Base-by-base conservation (phyloP, 1,140 invertebrate species). In the Colletes gigas region DNA sequence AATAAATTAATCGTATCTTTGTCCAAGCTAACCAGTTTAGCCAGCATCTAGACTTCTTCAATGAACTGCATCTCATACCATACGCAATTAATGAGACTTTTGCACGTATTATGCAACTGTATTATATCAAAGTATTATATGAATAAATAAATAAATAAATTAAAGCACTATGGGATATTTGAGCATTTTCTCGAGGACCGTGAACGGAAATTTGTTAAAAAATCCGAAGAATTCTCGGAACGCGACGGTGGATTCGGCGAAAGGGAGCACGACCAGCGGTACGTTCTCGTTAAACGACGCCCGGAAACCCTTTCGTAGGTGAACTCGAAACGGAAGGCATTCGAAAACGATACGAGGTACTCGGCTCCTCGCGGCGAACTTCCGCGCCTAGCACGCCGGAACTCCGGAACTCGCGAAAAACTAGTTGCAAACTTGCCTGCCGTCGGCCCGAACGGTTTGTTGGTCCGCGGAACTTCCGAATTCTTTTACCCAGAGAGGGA, bases 321-420 rank as follows among this genome's bases (percentile, higher is more conserved):
- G 68, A 67, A 82, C 81, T 59, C 72, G 81, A 79, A 78, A 84
- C 71, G 81, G 70, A 60, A 79, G 83, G 74, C 70, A 78, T 70
- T 74, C 59, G 75, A 52, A 68, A 57, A 71, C 66, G 75, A 83
- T 75, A 75, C 77, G 70, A 78, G 44, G 57, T 41, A 71, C 57
- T 75, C 66, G 60, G 50, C 30, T 67, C 63, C 81, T 69, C 60
- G 14, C 30, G 76, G 14, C 50, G 17, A 84, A 85, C 63, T 85
- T 82, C 50, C 69, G 52, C 50, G 50, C 4, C 41, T 19, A 55
- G 54, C 15, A 55, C 54, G 44, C 41, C 57, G 30, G 0, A 10
- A 9, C 44, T 30, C 17, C 41, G 55, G 55, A 83, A 63, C 78
- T 85, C 60, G 72, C 68, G 82, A 78, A 67, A 85, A 85, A 86